Evolutionary conservation across 1,140 invertebrate species (phyloP).

Genomic region (Coptotermes formosanus): DNA sequence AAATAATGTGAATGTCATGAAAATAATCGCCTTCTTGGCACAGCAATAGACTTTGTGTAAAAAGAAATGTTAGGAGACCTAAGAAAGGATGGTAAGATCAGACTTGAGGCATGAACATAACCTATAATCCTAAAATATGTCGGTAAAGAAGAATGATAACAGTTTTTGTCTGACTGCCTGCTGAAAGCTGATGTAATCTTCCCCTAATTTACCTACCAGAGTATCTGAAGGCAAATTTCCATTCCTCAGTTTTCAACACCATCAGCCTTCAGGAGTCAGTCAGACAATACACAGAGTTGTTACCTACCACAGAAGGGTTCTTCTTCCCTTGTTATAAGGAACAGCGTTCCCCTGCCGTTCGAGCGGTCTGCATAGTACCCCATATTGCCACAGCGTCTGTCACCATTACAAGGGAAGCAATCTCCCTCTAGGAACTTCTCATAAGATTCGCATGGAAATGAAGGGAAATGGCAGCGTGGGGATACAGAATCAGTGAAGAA

Average conservation of each 20-base stretch:
- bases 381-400: constrained; percentile 80
- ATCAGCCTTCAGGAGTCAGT: no score
- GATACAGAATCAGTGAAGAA: constrained; percentile 93
- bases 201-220: not conserved
- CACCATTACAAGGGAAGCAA: constrained; percentile 65
- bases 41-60: no score
- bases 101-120: no score
- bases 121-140: no score
- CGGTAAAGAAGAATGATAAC: no score
- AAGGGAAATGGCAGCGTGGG: constrained; percentile 83
- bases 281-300: no score
- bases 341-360: constrained; percentile 73
- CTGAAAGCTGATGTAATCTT: not conserved
- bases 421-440: constrained; percentile 77
- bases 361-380: constrained; percentile 88
- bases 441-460: constrained; percentile 82
- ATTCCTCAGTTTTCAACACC: not conserved
- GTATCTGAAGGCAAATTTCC: not conserved
- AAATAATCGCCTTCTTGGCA: no score
- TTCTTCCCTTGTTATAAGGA: constrained; percentile 83
- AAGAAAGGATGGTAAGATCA: no score
- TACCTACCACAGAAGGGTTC: constrained; percentile 84
- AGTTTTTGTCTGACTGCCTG: not conserved
- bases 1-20: no score
- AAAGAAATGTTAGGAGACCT: no score